Conservation (phyloP, 2,113 vertebrate genomes). For the Anolis carolinensis region DNA sequence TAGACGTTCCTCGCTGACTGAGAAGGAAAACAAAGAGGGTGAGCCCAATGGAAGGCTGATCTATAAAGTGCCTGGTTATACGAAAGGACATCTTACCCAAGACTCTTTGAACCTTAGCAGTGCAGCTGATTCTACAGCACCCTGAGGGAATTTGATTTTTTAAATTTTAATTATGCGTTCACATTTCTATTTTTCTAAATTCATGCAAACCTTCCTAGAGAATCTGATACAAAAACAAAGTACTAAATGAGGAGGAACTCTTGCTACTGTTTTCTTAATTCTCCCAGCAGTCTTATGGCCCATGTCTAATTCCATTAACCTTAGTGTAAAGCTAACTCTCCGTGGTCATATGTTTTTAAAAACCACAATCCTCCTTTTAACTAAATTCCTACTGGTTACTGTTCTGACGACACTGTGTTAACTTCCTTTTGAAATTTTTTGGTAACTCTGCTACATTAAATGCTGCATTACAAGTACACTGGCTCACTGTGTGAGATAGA, state of each 20-base stretch:
- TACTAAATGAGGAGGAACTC: conserved; percentile 16
- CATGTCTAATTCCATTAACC: conserved; percentile 46
- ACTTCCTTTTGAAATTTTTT: conserved; percentile 27
- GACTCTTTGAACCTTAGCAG: too few species aligned
- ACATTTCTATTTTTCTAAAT: neutral
- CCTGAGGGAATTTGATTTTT: too few species aligned
- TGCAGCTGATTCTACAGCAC: too few species aligned
- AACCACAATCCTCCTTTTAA: conserved; percentile 2
- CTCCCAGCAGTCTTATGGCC: conserved; percentile 10
- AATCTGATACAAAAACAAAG: neutral
- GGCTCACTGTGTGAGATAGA: conserved; percentile 10
- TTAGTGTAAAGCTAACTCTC: conserved; percentile 12
- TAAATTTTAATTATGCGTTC: neutral
- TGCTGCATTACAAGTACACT: neutral
- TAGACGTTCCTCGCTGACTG: too few species aligned
- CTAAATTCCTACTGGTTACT: neutral
- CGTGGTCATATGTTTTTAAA: conserved; percentile 17
- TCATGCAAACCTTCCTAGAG: neutral
- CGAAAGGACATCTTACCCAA: too few species aligned
- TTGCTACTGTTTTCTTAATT: conserved; percentile 39
- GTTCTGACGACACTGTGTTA: conserved; percentile 3
- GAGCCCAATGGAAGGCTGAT: neutral
- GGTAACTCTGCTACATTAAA: conserved; percentile 22
- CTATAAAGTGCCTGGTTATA: too few species aligned
- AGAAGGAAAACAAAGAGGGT: neutral